A percentile compares a stretch with the other conserved stretches of the same genome.
Evolutionary conservation across 2,888 invertebrate genomes (phyloP).

Genomic region (Ypsolopha scabrella): DNA sequence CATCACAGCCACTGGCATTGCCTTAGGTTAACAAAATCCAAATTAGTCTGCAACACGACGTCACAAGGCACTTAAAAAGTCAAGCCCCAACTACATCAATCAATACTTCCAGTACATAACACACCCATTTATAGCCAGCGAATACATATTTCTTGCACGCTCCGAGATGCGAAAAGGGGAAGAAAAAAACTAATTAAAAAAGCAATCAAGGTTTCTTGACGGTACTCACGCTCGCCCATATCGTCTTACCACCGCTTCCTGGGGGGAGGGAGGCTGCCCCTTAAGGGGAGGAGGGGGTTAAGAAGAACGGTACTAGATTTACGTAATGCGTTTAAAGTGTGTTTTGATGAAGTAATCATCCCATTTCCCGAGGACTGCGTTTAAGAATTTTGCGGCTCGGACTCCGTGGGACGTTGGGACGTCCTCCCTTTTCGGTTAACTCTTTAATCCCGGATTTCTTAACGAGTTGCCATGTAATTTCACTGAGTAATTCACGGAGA

Average conservation of each 20-base stretch:
- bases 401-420: conserved; percentile 30
- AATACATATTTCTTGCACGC: conserved; percentile 64
- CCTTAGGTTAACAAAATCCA: no score
- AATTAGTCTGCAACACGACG: not conserved
- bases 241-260: conserved; percentile 65
- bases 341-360: conserved; percentile 72
- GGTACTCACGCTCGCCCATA: conserved; percentile 71
- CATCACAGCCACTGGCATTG: no score
- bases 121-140: conserved; percentile 27
- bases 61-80: not conserved
- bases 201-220: conserved; percentile 72
- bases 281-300: conserved; percentile 41
- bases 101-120: conserved; percentile 5
- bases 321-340: conserved; percentile 71
- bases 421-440: conserved; percentile 42
- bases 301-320: conserved; percentile 59
- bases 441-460: conserved; percentile 58
- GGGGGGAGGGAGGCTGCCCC: conserved; percentile 32
- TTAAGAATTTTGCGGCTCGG: conserved; percentile 65
- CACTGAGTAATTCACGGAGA: conserved; percentile 35
- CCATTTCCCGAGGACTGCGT: conserved; percentile 62
- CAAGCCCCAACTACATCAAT: not conserved
- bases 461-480: conserved; percentile 53
- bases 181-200: conserved; percentile 69
- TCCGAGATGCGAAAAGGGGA: conserved; percentile 63